Conservation (phyloP, 2,113 vertebrate species). For the Sinocyclocheilus maitianheensis region DNA sequence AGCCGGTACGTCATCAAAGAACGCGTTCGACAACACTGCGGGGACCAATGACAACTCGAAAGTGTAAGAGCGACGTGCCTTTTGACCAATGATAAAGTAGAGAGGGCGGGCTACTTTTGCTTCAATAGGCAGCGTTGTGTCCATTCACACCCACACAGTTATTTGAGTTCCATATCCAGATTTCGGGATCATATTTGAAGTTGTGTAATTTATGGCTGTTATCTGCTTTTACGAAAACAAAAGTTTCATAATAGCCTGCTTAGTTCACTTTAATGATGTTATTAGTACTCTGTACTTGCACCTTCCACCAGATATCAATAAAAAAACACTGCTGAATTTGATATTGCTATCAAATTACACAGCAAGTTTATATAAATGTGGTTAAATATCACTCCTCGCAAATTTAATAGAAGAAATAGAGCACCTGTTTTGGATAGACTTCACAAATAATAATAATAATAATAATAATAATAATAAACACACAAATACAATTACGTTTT, state of each 20-base stretch:
- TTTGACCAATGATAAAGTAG: constrained; percentile 33
- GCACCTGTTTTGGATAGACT: not conserved
- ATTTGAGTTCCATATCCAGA: not conserved
- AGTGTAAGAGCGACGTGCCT: constrained; percentile 39
- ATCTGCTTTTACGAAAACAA: not conserved
- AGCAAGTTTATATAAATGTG: not conserved
- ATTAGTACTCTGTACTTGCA: not conserved
- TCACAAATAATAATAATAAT: no score
- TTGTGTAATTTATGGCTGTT: constrained; percentile 18
- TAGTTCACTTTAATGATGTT: not conserved
- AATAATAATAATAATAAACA: no score
- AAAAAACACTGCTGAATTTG: not conserved
- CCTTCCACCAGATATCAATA: not conserved
- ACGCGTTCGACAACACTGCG: not conserved
- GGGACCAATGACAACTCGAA: constrained; percentile 29
- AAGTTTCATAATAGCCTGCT: not conserved
- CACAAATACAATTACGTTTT: no score
- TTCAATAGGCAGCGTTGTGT: not conserved
- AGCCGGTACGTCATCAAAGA: constrained; percentile 34
- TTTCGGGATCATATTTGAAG: not conserved
- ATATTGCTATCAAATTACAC: not conserved
- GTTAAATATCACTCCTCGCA: not conserved
- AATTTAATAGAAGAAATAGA: not conserved
- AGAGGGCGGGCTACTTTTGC: constrained; percentile 3
- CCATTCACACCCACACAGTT: not conserved